These are phyloP conservation scores for Cephalopterus ornatus DNA, from an alignment of 2,113 vertebrate species.

Conservation along the genomic window DNA sequence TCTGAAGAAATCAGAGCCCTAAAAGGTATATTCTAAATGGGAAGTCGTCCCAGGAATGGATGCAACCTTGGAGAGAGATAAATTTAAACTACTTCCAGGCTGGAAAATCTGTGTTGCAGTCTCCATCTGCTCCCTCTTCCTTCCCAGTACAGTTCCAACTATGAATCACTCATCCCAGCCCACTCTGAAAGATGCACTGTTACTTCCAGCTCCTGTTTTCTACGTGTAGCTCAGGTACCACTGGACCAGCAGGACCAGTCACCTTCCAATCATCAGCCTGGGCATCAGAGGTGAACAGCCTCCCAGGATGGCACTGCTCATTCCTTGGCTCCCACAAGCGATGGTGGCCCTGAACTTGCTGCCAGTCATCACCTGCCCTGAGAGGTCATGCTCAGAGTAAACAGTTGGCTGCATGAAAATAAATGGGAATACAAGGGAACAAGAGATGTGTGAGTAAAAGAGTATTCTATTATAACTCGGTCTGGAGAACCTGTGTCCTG, in stretches of 20 bases:
- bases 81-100: not conserved
- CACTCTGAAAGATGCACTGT: not conserved
- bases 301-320: not conserved
- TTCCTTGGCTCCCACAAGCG: not conserved
- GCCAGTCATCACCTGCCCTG: not conserved
- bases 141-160: not conserved
- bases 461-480: not conserved
- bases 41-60: not conserved
- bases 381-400: not conserved
- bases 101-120: not conserved
- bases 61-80: not conserved
- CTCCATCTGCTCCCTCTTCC: not conserved
- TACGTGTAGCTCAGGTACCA: accelerated
- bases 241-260: not conserved
- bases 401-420: not conserved
- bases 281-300: not conserved
- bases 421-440: not conserved
- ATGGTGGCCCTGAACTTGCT: not conserved
- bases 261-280: accelerated
- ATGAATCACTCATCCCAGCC: not conserved
- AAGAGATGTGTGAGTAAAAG: not conserved
- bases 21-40: not conserved
- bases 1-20: not conserved
- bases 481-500: not conserved
- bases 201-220: not conserved